A percentile compares a stretch with the other conserved stretches of the same genome.
Evolutionary conservation across 2,113 vertebrate genomes (phyloP).

Genomic region (Phocoena sinus): DNA sequence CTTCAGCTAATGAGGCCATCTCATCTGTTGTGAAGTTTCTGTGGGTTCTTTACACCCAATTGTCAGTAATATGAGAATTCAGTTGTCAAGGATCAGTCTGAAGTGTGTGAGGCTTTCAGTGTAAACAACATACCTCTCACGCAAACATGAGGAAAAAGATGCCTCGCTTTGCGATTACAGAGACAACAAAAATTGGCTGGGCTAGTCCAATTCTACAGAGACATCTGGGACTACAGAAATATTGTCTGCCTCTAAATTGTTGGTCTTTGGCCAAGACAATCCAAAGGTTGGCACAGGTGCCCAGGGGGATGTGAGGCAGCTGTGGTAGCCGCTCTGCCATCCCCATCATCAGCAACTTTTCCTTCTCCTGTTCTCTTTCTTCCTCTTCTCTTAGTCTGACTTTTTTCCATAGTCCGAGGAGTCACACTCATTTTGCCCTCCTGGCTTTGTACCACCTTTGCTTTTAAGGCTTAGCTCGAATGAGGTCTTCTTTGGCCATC

Average conservation of each 20-base stretch:
- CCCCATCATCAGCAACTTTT: accelerated
- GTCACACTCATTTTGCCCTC: not conserved
- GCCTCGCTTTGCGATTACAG: not conserved
- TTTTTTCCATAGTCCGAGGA: not conserved
- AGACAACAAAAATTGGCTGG: not conserved
- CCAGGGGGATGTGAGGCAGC: accelerated
- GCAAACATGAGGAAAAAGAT: not conserved
- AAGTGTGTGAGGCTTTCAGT: not conserved
- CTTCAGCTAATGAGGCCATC: not conserved
- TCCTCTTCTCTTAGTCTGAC: not conserved
- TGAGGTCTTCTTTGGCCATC: no score
- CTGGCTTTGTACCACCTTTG: not conserved
- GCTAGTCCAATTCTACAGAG: not conserved
- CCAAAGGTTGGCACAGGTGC: not conserved
- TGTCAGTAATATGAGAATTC: not conserved
- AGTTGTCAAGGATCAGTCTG: not conserved
- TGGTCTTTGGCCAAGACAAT: not conserved
- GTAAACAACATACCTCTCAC: not conserved
- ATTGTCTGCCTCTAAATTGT: not conserved
- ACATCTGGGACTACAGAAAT: not conserved
- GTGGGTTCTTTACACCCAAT: not conserved
- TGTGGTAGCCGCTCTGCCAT: accelerated
- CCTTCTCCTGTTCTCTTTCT: not conserved
- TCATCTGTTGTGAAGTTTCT: not conserved
- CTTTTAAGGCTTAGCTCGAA: not conserved